phyloP scores from a whole-genome alignment of 2,888 invertebrate species.

The Ectobius pallidus region DNA sequence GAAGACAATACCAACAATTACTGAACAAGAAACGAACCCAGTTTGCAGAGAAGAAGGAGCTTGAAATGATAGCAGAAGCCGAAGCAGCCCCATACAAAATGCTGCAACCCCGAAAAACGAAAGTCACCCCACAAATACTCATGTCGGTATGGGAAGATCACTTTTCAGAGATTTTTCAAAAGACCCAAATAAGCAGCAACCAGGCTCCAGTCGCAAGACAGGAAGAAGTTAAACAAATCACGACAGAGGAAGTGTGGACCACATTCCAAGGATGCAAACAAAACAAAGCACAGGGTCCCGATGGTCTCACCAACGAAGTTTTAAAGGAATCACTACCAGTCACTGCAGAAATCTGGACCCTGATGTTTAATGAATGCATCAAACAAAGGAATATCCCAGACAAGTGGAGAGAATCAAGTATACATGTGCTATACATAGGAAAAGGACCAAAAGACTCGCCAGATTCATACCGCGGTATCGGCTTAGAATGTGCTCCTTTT shows the following conservation, averaged over 20 bases:
- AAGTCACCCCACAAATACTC: not conserved
- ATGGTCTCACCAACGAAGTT: not conserved
- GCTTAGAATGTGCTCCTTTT: not conserved
- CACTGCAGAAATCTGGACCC: not conserved
- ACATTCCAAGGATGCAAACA: not conserved
- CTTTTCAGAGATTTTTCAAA: not conserved
- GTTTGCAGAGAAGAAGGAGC: not conserved
- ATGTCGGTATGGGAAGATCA: not conserved
- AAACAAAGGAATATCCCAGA: not conserved
- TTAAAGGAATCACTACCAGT: slow-evolving; percentile 5
- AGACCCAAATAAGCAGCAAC: not conserved
- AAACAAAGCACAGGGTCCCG: not conserved
- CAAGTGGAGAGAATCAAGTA: not conserved
- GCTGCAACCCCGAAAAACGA: not conserved
- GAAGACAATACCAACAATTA: not conserved
- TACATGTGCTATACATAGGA: not conserved
- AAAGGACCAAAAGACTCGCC: not conserved
- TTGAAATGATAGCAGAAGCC: not conserved
- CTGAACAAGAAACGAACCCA: not conserved
- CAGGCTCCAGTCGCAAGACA: not conserved
- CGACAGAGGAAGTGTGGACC: not conserved
- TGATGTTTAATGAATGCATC: not conserved
- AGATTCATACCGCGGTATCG: not conserved
- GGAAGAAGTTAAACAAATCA: not conserved
- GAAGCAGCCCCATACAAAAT: not conserved